phyloP scores from a whole-genome alignment of 2,113 vertebrate species.

The Hyperopisus bebe region DNA sequence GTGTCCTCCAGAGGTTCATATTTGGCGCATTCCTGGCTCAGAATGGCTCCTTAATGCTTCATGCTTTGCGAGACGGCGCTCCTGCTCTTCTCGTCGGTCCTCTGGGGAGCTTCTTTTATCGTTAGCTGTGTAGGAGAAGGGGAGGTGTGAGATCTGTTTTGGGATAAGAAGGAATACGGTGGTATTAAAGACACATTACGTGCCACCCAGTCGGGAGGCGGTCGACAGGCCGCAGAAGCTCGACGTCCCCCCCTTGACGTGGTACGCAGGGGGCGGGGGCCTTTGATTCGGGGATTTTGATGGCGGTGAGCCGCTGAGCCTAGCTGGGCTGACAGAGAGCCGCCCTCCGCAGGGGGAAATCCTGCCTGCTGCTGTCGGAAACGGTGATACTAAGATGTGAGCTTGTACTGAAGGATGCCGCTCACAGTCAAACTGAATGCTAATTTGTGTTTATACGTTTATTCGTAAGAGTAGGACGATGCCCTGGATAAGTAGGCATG shows the following conservation, averaged over 20 bases:
- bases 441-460: background rate
- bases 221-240: conserved; percentile 31
- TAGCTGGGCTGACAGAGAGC: background rate
- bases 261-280: background rate
- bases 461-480: background rate
- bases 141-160: conserved; percentile 30
- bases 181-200: conserved; percentile 50
- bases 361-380: background rate
- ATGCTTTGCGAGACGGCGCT: conserved; percentile 29
- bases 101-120: conserved; percentile 37
- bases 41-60: conserved; percentile 34
- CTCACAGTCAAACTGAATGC: background rate
- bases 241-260: background rate
- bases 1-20: conserved; percentile 36
- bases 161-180: conserved; percentile 39
- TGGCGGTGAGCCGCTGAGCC: no score
- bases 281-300: conserved; percentile 1
- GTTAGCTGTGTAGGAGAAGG: conserved; percentile 37
- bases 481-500: background rate
- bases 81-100: conserved; percentile 17
- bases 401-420: background rate
- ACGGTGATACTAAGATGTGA: background rate
- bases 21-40: conserved; percentile 23
- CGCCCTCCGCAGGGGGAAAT: background rate
- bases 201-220: conserved; percentile 36